These are phyloP conservation scores for Bellardia bayeri DNA, from an alignment of 2,888 invertebrate species.

Conservation along the genomic window DNA sequence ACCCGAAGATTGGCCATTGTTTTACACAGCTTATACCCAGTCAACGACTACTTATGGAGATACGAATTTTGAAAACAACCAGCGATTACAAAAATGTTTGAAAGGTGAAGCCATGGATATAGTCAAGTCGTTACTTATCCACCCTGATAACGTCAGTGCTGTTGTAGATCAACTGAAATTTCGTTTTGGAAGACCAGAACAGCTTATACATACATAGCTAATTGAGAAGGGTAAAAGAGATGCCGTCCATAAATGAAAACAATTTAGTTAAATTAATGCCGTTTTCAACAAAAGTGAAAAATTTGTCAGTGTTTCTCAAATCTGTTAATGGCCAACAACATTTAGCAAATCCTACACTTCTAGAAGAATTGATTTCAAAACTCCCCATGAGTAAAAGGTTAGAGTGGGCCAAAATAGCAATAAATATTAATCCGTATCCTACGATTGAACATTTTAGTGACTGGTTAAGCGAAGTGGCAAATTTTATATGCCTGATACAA, in stretches of 20 bases:
- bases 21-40: too few species aligned
- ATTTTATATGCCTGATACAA: constrained; percentile 65
- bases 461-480: constrained; percentile 65
- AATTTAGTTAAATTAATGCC: constrained; percentile 55
- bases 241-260: constrained; percentile 56
- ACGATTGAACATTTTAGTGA: constrained; percentile 59
- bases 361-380: constrained; percentile 69
- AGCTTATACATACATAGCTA: constrained; percentile 66
- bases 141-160: constrained; percentile 21
- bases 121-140: constrained; percentile 1
- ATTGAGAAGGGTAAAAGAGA: constrained; percentile 60
- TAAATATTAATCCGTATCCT: constrained; percentile 39
- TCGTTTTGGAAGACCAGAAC: constrained; percentile 58
- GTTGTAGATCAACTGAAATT: constrained; percentile 60
- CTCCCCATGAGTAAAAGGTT: constrained; percentile 68
- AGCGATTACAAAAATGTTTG: not conserved
- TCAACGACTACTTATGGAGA: constrained; percentile 14
- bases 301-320: constrained; percentile 64
- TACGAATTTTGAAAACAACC: constrained; percentile 12
- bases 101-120: not conserved
- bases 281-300: constrained; percentile 71
- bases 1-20: too few species aligned
- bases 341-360: constrained; percentile 63
- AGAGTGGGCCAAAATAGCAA: constrained; percentile 64
- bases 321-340: constrained; percentile 69